These are phyloP conservation scores for Pristiophorus japonicus DNA, from an alignment of 2,113 vertebrate species.

Conservation along the genomic window DNA sequence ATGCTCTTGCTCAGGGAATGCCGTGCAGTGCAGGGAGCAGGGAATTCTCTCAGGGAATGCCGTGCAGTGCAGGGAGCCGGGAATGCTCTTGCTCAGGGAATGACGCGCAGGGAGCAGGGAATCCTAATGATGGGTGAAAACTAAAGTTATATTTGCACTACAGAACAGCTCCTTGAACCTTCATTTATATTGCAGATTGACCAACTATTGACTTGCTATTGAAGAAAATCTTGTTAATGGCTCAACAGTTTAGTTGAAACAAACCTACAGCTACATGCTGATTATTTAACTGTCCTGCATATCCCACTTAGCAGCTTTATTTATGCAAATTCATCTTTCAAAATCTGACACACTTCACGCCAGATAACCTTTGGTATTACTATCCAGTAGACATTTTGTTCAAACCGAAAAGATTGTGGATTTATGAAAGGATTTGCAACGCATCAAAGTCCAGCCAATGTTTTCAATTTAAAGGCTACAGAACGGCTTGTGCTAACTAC, in stretches of 20 bases:
- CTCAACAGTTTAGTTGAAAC: neutral
- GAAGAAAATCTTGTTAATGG: neutral
- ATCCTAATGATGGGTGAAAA: neutral
- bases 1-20: too few relatives aligned
- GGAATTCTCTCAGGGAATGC: neutral
- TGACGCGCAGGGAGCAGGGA: neutral
- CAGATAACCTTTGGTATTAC: neutral
- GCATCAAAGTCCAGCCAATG: neutral
- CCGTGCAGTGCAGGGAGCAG: too few relatives aligned
- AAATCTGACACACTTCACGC: neutral
- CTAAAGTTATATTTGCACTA: neutral
- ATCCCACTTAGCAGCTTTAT: neutral
- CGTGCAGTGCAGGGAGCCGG: too few relatives aligned
- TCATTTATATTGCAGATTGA: neutral
- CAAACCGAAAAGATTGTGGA: neutral
- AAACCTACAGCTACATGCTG: neutral
- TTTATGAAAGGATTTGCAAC: neutral
- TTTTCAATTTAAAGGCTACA: neutral
- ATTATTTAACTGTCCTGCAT: neutral
- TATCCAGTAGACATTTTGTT: neutral
- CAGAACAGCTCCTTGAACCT: neutral
- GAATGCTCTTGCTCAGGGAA: neutral
- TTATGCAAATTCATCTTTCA: neutral
- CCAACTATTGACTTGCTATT: neutral
- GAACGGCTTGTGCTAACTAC: neutral